Conservation (phyloP, 2,888 invertebrate genomes). For the Xylota segnis region DNA sequence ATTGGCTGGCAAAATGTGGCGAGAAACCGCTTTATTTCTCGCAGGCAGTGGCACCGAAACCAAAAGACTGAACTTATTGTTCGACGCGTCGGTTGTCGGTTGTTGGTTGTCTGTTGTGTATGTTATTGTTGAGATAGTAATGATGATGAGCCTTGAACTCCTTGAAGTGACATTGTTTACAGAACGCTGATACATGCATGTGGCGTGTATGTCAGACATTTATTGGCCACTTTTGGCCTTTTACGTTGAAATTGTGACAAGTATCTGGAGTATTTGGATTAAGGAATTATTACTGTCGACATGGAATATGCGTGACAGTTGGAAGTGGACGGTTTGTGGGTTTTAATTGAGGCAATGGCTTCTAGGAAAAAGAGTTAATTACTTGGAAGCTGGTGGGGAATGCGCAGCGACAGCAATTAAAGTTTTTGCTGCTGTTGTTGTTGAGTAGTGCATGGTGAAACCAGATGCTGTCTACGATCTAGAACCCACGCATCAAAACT, state of each 20-base stretch:
- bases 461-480: too few species aligned
- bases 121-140: conserved; percentile 15
- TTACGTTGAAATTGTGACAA: conserved; percentile 39
- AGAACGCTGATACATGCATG: conserved; percentile 52
- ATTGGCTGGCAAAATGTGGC: conserved; percentile 56
- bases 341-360: conserved; percentile 18
- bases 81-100: conserved; percentile 4
- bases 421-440: too few species aligned
- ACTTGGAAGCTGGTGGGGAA: background rate
- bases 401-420: background rate
- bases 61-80: conserved; percentile 25
- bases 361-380: conserved; percentile 33
- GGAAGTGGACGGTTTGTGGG: background rate
- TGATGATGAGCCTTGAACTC: conserved; percentile 68
- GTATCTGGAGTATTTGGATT: conserved; percentile 53
- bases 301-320: conserved; percentile 36
- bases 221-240: conserved; percentile 56
- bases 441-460: too few species aligned
- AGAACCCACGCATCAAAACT: too few species aligned
- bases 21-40: conserved; percentile 57
- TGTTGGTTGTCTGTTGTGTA: background rate
- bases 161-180: conserved; percentile 58
- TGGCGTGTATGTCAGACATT: conserved; percentile 56
- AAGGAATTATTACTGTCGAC: conserved; percentile 58
- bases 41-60: background rate